Evolutionary conservation across 1,140 invertebrate genomes (phyloP).

Genomic region (Caerostris darwini): DNA sequence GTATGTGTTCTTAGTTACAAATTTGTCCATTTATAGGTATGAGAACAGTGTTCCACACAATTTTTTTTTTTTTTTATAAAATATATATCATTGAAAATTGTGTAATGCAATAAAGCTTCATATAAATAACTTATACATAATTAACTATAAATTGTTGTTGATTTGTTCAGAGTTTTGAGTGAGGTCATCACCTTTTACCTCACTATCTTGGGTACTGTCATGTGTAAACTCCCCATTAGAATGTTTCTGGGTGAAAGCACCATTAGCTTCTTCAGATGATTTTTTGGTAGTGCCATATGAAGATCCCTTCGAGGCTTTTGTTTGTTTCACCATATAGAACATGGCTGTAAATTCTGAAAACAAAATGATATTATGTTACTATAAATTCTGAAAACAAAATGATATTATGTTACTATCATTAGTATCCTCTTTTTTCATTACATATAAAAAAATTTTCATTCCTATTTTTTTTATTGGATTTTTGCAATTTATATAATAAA

Average conservation of each 20-base stretch:
- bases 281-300: conserved; percentile 86
- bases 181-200: not conserved
- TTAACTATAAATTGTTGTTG: conserved; percentile 53
- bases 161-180: conserved; percentile 9
- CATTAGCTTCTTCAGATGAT: conserved; percentile 47
- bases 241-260: not conserved
- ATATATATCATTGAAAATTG: conserved; percentile 69
- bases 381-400: conserved; percentile 90
- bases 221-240: not conserved
- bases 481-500: too few species aligned
- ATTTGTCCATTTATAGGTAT: conserved; percentile 44
- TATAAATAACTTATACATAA: conserved; percentile 59
- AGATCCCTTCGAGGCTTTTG: conserved; percentile 91
- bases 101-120: conserved; percentile 46
- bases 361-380: conserved; percentile 61
- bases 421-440: too few species aligned
- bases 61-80: conserved; percentile 64
- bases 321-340: conserved; percentile 90
- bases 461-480: too few species aligned
- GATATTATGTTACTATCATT: conserved; percentile 80
- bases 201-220: not conserved
- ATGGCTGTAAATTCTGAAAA: conserved; percentile 90
- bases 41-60: conserved; percentile 35
- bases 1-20: conserved; percentile 15
- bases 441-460: too few species aligned